Evolutionary conservation across 1,140 invertebrate genomes (phyloP).

Genomic region (Pygmarrhopalites habei): DNA sequence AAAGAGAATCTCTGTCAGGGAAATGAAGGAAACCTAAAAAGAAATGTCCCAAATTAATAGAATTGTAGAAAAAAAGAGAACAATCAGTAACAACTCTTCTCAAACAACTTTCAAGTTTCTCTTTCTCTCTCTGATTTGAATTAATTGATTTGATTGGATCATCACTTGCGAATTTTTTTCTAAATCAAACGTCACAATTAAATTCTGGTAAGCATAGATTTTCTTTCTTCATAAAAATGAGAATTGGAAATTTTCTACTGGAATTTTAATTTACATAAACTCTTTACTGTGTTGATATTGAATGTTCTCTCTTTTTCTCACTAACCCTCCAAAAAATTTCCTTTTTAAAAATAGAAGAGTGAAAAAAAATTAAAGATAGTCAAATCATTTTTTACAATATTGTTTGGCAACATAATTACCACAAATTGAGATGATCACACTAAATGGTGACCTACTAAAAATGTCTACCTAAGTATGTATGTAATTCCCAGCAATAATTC

Average conservation of each 20-base stretch:
- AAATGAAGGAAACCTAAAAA: too few relatives aligned
- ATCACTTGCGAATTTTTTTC: too few relatives aligned
- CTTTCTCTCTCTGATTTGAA: too few relatives aligned
- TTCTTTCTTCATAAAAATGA: neutral
- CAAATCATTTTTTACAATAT: neutral
- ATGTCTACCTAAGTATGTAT: neutral
- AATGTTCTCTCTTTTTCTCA: neutral
- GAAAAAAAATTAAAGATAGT: neutral
- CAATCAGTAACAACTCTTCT: too few relatives aligned
- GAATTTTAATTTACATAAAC: neutral
- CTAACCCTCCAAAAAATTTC: too few relatives aligned
- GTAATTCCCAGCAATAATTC: neutral
- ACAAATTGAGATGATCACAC: neutral
- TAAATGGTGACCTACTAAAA: conserved; percentile 12
- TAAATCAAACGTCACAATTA: too few relatives aligned
- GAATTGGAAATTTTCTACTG: neutral
- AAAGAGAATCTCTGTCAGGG: too few relatives aligned
- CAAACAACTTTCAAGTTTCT: too few relatives aligned
- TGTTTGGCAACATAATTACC: conserved; percentile 14
- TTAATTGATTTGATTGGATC: too few relatives aligned
- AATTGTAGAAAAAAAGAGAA: too few relatives aligned
- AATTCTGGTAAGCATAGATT: neutral
- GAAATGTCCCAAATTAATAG: too few relatives aligned
- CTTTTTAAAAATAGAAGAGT: neutral
- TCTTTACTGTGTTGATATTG: neutral